Conservation (phyloP, 2,888 invertebrate species). For the Mythimna vitellina region DNA sequence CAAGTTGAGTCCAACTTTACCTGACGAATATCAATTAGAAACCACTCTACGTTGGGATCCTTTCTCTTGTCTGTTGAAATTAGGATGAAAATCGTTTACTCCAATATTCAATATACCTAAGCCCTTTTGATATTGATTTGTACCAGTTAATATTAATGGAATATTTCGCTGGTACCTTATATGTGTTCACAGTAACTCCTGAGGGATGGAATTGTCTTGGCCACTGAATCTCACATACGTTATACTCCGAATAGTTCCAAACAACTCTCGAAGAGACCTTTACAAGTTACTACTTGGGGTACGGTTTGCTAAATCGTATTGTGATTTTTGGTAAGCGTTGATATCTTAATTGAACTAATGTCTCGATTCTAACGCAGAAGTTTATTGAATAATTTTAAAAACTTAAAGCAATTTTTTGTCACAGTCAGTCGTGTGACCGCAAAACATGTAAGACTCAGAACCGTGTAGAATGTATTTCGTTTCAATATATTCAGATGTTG, state of each 20-base stretch:
- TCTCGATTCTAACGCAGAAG: neutral
- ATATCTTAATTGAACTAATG: neutral
- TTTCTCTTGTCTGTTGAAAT: conserved; percentile 49
- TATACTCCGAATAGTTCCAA: conserved; percentile 37
- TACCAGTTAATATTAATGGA: conserved; percentile 55
- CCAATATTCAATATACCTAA: conserved; percentile 59
- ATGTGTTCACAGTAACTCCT: neutral
- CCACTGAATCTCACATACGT: conserved; percentile 38
- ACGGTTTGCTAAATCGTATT: conserved; percentile 15
- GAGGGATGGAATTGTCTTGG: conserved; percentile 25
- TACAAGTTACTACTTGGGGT: conserved; percentile 6
- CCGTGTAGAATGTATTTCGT: neutral
- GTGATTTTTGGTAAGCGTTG: neutral
- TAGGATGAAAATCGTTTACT: conserved; percentile 54
- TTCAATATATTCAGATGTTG: conserved; percentile 3
- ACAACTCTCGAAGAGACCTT: conserved; percentile 10
- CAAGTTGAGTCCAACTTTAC: conserved; percentile 53
- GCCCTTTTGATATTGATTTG: conserved; percentile 63
- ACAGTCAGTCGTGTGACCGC: neutral
- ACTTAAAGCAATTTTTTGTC: neutral
- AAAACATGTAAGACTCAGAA: neutral
- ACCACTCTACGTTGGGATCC: conserved; percentile 41
- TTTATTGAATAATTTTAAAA: neutral
- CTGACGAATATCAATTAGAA: conserved; percentile 64
- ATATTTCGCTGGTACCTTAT: conserved; percentile 26